A percentile compares a stretch with the other conserved stretches of the same genome.
phyloP scores from a whole-genome alignment of 2,888 invertebrate species.

The Cryptus viduatorius region DNA sequence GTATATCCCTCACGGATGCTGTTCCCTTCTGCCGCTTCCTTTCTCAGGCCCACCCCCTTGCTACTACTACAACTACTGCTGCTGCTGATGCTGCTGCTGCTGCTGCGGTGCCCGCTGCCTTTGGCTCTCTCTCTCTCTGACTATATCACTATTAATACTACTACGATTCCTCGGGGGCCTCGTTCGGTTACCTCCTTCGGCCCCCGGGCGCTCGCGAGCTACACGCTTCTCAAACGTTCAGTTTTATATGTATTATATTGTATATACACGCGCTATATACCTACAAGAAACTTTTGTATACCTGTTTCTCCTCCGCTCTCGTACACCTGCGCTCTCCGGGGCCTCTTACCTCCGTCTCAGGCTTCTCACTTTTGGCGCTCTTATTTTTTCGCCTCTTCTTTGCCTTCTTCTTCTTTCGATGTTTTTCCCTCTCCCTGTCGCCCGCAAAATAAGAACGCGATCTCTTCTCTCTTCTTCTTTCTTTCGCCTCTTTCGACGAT shows the following conservation, averaged over 20 bases:
- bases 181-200: slow-evolving; percentile 26
- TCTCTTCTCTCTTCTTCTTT: slow-evolving; percentile 16
- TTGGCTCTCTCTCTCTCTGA: not conserved
- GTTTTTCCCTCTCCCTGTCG: slow-evolving; percentile 21
- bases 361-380: slow-evolving; percentile 52
- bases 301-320: slow-evolving; percentile 51
- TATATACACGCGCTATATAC: slow-evolving; percentile 35
- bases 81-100: slow-evolving; percentile 49
- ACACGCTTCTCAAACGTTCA: slow-evolving; percentile 29
- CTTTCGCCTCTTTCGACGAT: not conserved
- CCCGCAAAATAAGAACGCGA: slow-evolving; percentile 15
- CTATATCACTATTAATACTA: slow-evolving; percentile 19
- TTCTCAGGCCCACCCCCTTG: slow-evolving; percentile 79
- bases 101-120: not conserved
- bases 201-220: slow-evolving; percentile 38
- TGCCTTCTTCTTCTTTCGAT: slow-evolving; percentile 7
- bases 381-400: not conserved
- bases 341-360: slow-evolving; percentile 62
- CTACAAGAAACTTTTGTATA: slow-evolving; percentile 39
- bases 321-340: slow-evolving; percentile 64
- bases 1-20: slow-evolving; percentile 77
- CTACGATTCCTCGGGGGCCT: slow-evolving; percentile 20
- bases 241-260: slow-evolving; percentile 26
- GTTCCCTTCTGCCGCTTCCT: slow-evolving; percentile 76
- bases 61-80: slow-evolving; percentile 23